Conservation (phyloP, 2,888 invertebrate species). For the Steromphala cineraria region DNA sequence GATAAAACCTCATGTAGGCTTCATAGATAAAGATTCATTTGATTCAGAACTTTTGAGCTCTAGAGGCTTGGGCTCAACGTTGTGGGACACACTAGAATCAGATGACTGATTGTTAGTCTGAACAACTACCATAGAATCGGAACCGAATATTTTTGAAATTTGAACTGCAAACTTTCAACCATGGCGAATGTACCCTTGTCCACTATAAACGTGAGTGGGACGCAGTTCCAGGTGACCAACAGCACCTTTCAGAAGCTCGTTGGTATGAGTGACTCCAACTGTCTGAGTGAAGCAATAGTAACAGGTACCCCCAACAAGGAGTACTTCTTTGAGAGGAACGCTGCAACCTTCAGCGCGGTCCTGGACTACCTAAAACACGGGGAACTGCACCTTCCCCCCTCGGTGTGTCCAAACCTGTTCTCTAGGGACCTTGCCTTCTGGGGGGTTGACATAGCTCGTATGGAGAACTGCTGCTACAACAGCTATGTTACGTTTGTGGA, state of each 20-base stretch:
- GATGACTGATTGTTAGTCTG: too few species aligned
- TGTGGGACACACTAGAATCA: too few species aligned
- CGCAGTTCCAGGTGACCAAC: conserved; percentile 28
- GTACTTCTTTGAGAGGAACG: conserved; percentile 38
- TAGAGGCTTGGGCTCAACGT: too few species aligned
- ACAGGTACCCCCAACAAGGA: conserved; percentile 18
- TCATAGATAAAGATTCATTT: too few species aligned
- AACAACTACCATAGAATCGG: too few species aligned
- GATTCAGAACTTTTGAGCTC: too few species aligned
- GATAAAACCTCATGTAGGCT: too few species aligned
- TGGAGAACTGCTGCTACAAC: conserved; percentile 42
- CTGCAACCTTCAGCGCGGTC: conserved; percentile 38
- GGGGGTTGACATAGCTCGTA: conserved; percentile 36
- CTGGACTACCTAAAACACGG: conserved; percentile 79
- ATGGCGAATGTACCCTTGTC: too few species aligned
- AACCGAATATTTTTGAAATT: too few species aligned
- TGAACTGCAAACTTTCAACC: too few species aligned
- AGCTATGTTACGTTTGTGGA: neutral
- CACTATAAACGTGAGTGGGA: conserved; percentile 35
- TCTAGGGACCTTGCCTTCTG: conserved; percentile 46
- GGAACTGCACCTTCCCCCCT: conserved; percentile 92
- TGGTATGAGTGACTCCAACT: neutral
- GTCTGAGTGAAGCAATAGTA: neutral
- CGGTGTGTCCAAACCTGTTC: conserved; percentile 92
- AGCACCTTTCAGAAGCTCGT: neutral